phyloP scores from a whole-genome alignment of 2,113 vertebrate genomes.

The Otis tarda region DNA sequence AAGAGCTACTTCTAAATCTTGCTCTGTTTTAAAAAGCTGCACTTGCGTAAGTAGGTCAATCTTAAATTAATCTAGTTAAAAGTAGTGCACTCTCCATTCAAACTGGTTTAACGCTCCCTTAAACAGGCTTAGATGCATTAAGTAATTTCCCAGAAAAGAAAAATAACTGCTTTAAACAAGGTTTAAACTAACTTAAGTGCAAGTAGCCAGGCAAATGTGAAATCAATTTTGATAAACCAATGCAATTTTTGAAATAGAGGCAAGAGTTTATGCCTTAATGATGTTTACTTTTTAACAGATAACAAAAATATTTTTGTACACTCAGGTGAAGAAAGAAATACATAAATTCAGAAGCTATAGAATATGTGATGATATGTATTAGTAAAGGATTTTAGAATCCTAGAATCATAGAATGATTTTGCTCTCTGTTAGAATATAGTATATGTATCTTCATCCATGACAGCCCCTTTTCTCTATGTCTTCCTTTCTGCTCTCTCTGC shows the following conservation, averaged over 20 bases:
- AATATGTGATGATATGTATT: background rate
- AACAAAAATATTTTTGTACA: background rate
- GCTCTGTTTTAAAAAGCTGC: conserved; percentile 9
- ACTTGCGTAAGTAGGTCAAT: conserved; percentile 33
- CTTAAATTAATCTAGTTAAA: conserved; percentile 51
- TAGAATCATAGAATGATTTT: background rate
- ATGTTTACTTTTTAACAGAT: background rate
- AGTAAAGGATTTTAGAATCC: background rate
- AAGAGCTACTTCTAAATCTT: background rate
- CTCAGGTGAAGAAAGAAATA: background rate
- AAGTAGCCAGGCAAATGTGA: background rate
- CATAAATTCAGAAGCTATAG: background rate
- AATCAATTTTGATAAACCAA: background rate
- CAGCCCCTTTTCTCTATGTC: background rate
- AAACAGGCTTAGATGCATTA: conserved; percentile 44
- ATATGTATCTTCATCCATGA: background rate
- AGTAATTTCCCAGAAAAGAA: background rate
- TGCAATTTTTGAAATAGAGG: background rate
- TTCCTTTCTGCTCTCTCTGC: background rate
- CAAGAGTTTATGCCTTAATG: background rate
- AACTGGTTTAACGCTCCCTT: conserved; percentile 44
- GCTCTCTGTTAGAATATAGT: background rate
- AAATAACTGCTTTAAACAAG: background rate
- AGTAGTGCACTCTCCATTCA: conserved; percentile 12
- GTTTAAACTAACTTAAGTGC: conserved; percentile 5